Evolutionary conservation across 2,113 vertebrate species (phyloP), one percentile per base, ranked within the genome.

Genomic region (Megaleporinus macrocephalus): DNA sequence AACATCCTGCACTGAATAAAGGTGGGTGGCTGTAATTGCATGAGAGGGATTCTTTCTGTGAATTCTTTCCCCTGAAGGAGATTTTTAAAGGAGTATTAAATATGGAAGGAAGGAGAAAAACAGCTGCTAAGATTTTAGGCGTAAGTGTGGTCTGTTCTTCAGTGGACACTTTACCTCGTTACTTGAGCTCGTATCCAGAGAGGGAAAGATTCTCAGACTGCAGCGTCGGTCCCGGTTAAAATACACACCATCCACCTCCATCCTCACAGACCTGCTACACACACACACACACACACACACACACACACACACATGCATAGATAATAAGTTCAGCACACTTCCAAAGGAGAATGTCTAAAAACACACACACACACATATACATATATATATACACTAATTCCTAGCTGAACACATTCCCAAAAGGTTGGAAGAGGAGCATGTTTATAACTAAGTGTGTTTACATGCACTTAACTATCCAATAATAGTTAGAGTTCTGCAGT

Each of bases 171-270:
- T 44, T 82, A 84, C 86, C 86, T 81, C 78, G 41, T 65, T 78
- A 27, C 30, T 78, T 5, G 62, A 18, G 7, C 76, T 74, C 4
- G 62, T 14, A 3, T 87, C 86, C 49, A 81, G 20, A 22, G 81
- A 85, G 18, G 86, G 71, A 30, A 85, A 72, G n/a, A 87, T 44
- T 36, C 83, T 78, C 10, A 85, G 63, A 79, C 81, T 84, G 36
- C 85, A 86, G 24, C 87, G 79, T 47, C 88, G 80, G 78, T 87
- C 86, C 55, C 71, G 80, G 55, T 78, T 87, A 76, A 47, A 57
- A 65, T 59, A 59, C 59, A 85, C 49, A 15, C 53, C 55, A 27
- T 87, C 81, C 78, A 85, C 49, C 69, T 87, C 83, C 55, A 70
- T 76, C 13, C 75, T 75, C 76, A 81, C 27, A 9, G 78, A 81